Evolutionary conservation across 2,797 vertebrate species (phyloP), one percentile per base, ranked within the genome.

Genomic region (Calcarius lapponicus): DNA sequence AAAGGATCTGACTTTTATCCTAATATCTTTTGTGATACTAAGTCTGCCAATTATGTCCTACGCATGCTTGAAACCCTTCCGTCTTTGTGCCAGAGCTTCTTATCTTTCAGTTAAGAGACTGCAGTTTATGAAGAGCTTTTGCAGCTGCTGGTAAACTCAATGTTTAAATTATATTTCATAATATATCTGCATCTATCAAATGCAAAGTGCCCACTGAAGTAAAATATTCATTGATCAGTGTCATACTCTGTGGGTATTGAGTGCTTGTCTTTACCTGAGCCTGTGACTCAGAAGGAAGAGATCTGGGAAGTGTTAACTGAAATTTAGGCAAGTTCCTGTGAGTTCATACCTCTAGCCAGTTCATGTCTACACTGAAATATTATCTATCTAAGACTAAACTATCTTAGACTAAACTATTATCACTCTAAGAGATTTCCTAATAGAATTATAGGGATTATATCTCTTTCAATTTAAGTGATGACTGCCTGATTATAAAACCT

Each of bases 21-120:
- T 70, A 36, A 13, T 6, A 31, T 31, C 1, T 0, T 1, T 10
- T 51, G 13, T 43, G 34, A 36, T 43, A 29, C 11, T 53, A 2
- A 19, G 11, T 42, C 9, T 75, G 8, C 5, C 26, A 75, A 10
- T 53, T 38, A 22, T 34, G 32, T 19, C 4, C 7, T 48, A 10
- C 17, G 3, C 20, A 18, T 42, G 14, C 18, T 43, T 69, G 62
- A 79, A 62, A 48, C 14, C 13, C 8, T 70, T 76, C 21, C 12
- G 8, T 36, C 6, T 79, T 56, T 80, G n/a, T 62, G 43, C 14
- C 31, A 31, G 36, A 32, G 13, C 34, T 71, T 70, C 48, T 57
- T 29, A 28, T 38, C 26, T 71, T 67, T 74, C 50, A 38, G 11
- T 74, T 75, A 66, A 62, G 29, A 64, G 12, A 53, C 3, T 60